Evolutionary conservation across 2,113 vertebrate species (phyloP).

Genomic region (Alaudala cheleensis): DNA sequence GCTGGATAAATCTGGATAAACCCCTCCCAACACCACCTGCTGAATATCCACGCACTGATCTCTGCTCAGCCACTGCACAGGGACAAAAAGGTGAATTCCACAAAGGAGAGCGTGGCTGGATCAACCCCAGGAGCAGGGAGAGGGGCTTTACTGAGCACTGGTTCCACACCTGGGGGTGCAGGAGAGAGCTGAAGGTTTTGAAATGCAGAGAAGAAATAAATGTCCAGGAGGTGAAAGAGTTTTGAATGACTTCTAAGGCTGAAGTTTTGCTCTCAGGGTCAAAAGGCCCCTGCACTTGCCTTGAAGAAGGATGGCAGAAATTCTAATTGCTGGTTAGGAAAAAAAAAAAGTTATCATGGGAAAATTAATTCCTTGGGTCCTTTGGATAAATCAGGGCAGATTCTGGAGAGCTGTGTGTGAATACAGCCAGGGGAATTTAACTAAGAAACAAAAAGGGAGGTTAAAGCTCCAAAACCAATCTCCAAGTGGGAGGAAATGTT

Average conservation of each 20-base stretch:
- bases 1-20: background rate
- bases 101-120: accelerated
- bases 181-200: background rate
- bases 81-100: background rate
- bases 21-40: background rate
- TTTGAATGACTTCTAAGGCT: background rate
- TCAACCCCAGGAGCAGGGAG: background rate
- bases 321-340: background rate
- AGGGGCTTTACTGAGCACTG: background rate
- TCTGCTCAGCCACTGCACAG: background rate
- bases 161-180: background rate
- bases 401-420: background rate
- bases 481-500: background rate
- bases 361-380: background rate
- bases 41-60: background rate
- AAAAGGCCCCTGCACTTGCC: background rate
- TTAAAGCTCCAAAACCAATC: background rate
- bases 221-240: background rate
- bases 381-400: background rate
- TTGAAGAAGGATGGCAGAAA: background rate
- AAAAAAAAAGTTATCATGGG: background rate
- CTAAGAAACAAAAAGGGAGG: background rate
- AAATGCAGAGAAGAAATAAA: background rate
- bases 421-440: background rate
- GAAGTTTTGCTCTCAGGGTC: background rate